phyloP scores from a whole-genome alignment of 1,140 invertebrate genomes.

The Zaprionus kolodkinae region DNA sequence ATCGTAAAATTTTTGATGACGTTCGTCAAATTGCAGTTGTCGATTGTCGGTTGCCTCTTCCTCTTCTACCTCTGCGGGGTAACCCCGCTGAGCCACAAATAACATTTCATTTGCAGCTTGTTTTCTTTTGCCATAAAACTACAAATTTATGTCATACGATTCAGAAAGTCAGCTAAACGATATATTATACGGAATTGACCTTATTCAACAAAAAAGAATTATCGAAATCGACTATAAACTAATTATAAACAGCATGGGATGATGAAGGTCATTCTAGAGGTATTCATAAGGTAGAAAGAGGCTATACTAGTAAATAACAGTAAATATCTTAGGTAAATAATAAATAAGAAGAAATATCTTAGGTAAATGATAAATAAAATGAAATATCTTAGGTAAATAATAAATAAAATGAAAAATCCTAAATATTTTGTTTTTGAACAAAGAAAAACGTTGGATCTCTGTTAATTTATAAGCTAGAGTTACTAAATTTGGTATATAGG shows the following conservation, averaged over 20 bases:
- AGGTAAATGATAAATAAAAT: too few species aligned
- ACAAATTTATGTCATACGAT: slow-evolving; percentile 34
- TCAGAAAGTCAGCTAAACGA: slow-evolving; percentile 9
- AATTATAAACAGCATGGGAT: background rate
- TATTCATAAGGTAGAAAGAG: background rate
- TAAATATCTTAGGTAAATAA: too few species aligned
- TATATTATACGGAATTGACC: slow-evolving; percentile 11
- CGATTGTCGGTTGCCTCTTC: slow-evolving; percentile 18
- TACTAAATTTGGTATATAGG: too few species aligned
- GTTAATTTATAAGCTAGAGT: too few species aligned
- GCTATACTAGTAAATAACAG: too few species aligned
- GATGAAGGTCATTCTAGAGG: background rate
- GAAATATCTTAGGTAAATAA: too few species aligned
- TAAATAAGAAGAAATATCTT: too few species aligned
- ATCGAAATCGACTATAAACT: background rate
- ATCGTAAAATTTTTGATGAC: slow-evolving; percentile 76
- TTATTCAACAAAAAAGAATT: slow-evolving; percentile 13
- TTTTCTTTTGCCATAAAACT: slow-evolving; percentile 22
- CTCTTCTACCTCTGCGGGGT: background rate
- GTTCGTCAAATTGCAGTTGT: slow-evolving; percentile 66
- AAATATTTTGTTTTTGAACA: too few species aligned
- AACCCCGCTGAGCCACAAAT: slow-evolving; percentile 11
- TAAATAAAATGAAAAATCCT: too few species aligned
- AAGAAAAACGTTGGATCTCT: too few species aligned
- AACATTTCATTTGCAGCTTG: slow-evolving; percentile 24